Evolutionary conservation across 2,113 vertebrate genomes (phyloP), one percentile per base, ranked within the genome.

Genomic region (Trogon surrucura): DNA sequence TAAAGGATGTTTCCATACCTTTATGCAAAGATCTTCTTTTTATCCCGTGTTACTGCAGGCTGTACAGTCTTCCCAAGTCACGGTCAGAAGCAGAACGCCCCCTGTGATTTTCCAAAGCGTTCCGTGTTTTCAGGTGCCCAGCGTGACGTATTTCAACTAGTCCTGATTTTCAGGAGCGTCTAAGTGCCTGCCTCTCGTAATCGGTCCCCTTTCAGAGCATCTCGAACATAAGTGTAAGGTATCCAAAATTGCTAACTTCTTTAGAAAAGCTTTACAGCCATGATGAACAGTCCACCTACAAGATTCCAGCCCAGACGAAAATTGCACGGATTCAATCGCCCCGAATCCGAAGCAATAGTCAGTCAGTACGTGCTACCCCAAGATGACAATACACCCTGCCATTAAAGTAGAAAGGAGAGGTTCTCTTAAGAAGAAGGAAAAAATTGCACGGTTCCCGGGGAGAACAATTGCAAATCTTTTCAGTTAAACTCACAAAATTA

Each of bases 401-500:
- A 83, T 78, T 90, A 93, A 34, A 75, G 51, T 5, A 27, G 60
- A 80, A 47, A 77, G 57, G 53, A 82, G 44, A 70, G 38, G 44
- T 93, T 47, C 44, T 88, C 38, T 67, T 56, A 36, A 81, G 74
- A 78, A 72, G n/a, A 29, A 58, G 74, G 48, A 80, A 48, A 87
- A 87, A 94, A 95, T 79, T 84, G 73, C 51, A 34, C 65, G 48
- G 25, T 74, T 86, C 73, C 27, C 56, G 48, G 61, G 15, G 48
- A 95, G 86, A 92, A 75, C 60, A 89, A 61, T 11, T 9, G 51
- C 72, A 71, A 84, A 51, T 38, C 57, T 79, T 84, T 64, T 22
- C 83, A 57, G 83, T 65, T 67, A 71, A 79, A 71, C 86, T 84
- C 84, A 50, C 48, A 18, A 48, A 94, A 91, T 94, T 75, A 75